Base-by-base conservation (phyloP, 2,888 invertebrate genomes). In the Callimorpha dominula region DNA sequence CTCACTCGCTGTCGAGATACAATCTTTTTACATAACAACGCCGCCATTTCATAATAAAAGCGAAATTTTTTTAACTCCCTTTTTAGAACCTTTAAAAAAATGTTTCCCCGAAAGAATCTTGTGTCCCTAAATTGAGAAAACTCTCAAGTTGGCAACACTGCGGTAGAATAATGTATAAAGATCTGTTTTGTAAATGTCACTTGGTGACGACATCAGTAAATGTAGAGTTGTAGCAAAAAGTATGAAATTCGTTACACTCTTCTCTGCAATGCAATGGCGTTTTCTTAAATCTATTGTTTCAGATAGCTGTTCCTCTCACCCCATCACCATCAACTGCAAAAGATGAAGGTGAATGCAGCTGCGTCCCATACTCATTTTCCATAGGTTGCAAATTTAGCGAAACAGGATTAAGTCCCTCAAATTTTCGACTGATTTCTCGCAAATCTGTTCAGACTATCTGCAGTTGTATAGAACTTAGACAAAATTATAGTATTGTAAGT, bases 291-390 rank as follows among this genome's bases (percentile, higher is more conserved):
- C 31, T 62, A 65, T 84, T 89, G 82, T 91, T 92, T 50, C 85
- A 94, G 94, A 86, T 92, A 84, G 92, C 92, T 49, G 85, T 91
- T 57, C 84, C 90, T 4, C 78, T 87, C 9, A 84, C 90, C 3
- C 86, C 89, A 17, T 70, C 81, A 6, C 52, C 84, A 8, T 87
- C 87, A 52, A 72, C 74, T 4, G 64, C 71, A 14, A 76, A 73
- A 15, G 42, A 62, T 31, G 83, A 87, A 80, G 78, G 81, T 84
- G 81, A 80, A 69, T 78, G 73, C 70, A 69, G 68, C 77, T 66
- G 73, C 73, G 76, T 76, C 76, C 69, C 72, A 68, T 78, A 72
- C 15, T 63, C 64, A 68, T 68, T 69, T 46, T 74, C 71, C 40
- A 75, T 72, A 0, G 76, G 81, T 11, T 75, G 78, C 54, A 86